Base-by-base conservation (phyloP, 2,888 invertebrate species). In the Anoplius nigerrimus region DNA sequence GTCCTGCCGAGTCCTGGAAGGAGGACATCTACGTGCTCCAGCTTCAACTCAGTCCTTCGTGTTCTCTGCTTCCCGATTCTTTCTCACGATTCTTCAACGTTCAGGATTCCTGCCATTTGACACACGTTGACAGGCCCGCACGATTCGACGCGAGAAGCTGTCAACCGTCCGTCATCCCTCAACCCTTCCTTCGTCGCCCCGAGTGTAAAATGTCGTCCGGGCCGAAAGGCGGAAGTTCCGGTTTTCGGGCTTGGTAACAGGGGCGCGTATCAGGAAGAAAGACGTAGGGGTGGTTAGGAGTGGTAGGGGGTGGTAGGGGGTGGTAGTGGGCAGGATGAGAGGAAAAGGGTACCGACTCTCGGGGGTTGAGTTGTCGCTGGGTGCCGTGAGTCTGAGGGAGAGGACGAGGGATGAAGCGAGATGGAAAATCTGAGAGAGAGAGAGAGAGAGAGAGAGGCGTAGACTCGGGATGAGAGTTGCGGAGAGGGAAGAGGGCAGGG, bases 371-470 rank as follows among this genome's bases (percentile, higher is more conserved):
- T 22, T 22, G 52, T 52, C 20, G 52, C 52, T 55, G 55, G 21
- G 56, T 16, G 15, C 27, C 27, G 54, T 24, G 16, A 8, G 16
- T 6, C 3, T 0, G 22, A 53, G 22, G 13, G 53, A 53, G 15
- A 21, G 53, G 53, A 6, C 16, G 48, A 53, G 53, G 21, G 22
- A n/a, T n/a, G n/a, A n/a, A n/a, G n/a, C n/a, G n/a, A n/a, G n/a
- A 22, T 5, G 5, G 24, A 11, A 45, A 21, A 11, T 21, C 13
- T 11, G 24, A 13, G 55, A 43, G 21, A 45, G 16, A 16, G 48
- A 57, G 20, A 8, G n/a, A 24, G 51, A 46, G 56, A 27, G n/a
- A 56, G 27, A 43, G 42, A 42, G 42, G 13, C 8, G 13, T 6
- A 42, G 42, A 42, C 8, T 8, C 8, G 34, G 18, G n/a, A 20